These are phyloP conservation scores for Pristionchus entomophagus DNA, from an alignment of 2,888 invertebrate genomes.

Conservation along the genomic window DNA sequence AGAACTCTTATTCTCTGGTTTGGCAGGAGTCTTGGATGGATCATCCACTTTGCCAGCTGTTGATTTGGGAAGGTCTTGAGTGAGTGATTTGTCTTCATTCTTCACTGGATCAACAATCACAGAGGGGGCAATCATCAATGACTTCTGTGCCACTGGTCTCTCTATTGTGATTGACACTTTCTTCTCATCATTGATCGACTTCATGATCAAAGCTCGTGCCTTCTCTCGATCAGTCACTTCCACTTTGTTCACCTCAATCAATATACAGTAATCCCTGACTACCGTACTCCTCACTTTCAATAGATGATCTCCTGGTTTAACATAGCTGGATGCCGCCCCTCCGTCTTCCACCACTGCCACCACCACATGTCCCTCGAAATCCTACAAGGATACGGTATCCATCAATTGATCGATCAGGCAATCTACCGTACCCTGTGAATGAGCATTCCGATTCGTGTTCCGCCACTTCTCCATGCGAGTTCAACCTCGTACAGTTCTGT, in stretches of 20 bases:
- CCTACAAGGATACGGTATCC: background rate
- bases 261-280: background rate
- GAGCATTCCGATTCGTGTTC: slow-evolving; percentile 42
- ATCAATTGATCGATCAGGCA: background rate
- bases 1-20: background rate
- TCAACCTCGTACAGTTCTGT: slow-evolving; percentile 36
- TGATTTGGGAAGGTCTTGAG: background rate
- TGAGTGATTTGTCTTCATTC: background rate
- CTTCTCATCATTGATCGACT: slow-evolving; percentile 35
- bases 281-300: slow-evolving; percentile 3
- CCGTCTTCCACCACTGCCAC: slow-evolving; percentile 42
- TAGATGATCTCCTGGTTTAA: slow-evolving; percentile 42
- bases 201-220: slow-evolving; percentile 37
- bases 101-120: slow-evolving; percentile 29
- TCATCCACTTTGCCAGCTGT: background rate
- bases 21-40: background rate
- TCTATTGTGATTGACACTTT: slow-evolving; percentile 33
- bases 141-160: slow-evolving; percentile 34
- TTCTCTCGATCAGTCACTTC: slow-evolving; percentile 38
- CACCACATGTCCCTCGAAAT: slow-evolving; percentile 35
- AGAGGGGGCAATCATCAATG: slow-evolving; percentile 40
- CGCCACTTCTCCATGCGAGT: slow-evolving; percentile 39
- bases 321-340: slow-evolving; percentile 41
- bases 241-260: slow-evolving; percentile 34
- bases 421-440: slow-evolving; percentile 29